Evolutionary conservation across 1,140 invertebrate genomes (phyloP).

Genomic region (Vanessa atalanta): DNA sequence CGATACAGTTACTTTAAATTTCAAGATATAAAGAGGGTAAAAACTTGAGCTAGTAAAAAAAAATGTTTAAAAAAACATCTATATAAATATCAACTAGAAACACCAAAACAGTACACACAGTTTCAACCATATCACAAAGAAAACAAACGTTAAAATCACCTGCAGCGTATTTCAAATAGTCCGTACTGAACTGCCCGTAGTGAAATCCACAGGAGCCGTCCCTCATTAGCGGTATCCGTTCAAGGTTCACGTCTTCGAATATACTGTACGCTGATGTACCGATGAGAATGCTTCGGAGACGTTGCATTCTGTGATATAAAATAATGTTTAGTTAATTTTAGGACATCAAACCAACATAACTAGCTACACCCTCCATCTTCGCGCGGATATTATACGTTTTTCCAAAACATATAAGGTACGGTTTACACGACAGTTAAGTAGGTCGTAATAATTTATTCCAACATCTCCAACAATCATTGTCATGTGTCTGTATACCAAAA

Average conservation of each 20-base stretch:
- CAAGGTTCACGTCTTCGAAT: slow-evolving; percentile 65
- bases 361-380: too few species aligned
- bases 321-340: background rate
- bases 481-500: too few species aligned
- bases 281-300: slow-evolving; percentile 60
- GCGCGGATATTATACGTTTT: too few species aligned
- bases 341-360: too few species aligned
- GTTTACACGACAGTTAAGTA: too few species aligned
- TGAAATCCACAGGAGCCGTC: slow-evolving; percentile 56
- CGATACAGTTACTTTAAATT: too few species aligned
- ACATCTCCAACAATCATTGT: too few species aligned
- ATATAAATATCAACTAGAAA: background rate
- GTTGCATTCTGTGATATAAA: slow-evolving; percentile 56
- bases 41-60: too few species aligned
- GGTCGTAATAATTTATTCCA: too few species aligned
- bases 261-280: slow-evolving; percentile 60
- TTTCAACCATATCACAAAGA: background rate
- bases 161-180: slow-evolving; percentile 62
- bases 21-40: too few species aligned
- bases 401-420: too few species aligned
- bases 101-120: background rate
- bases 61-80: background rate
- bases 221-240: slow-evolving; percentile 56
- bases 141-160: slow-evolving; percentile 44
- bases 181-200: slow-evolving; percentile 65